These are phyloP conservation scores for Lepeophtheirus nordmannii DNA, from an alignment of 2,888 invertebrate species.

Conservation along the genomic window DNA sequence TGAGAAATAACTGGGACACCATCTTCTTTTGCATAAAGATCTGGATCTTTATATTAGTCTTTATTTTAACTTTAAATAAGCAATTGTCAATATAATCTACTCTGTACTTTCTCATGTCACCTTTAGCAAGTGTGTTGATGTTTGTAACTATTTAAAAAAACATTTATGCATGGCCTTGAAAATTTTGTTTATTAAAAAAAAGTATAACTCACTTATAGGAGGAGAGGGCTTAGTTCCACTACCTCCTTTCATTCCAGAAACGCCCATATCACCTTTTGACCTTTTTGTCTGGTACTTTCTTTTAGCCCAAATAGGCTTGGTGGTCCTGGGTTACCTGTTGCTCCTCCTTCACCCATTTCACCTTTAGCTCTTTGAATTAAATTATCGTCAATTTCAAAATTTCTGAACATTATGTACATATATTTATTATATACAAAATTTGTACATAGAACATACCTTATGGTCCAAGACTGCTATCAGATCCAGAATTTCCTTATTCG, in stretches of 20 bases:
- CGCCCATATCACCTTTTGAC: neutral
- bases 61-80: neutral
- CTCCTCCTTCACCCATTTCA: neutral
- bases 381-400: too few species aligned
- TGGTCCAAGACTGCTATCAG: neutral
- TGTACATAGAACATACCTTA: neutral
- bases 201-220: neutral
- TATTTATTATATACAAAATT: too few species aligned
- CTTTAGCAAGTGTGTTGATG: conserved; percentile 7
- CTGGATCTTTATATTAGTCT: neutral
- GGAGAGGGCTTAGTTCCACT: neutral
- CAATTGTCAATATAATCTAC: conserved; percentile 4
- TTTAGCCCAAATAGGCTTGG: neutral
- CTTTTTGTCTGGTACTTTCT: neutral
- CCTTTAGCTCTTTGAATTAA: neutral
- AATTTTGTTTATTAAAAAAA: too few species aligned
- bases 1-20: neutral
- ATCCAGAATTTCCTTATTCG: neutral
- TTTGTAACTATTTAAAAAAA: neutral
- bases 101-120: neutral
- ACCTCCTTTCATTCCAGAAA: neutral
- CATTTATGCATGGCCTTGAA: neutral
- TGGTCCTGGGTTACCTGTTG: neutral
- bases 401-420: too few species aligned
- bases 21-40: conserved; percentile 20